Evolutionary conservation across 2,113 vertebrate species (phyloP), one percentile per base, ranked within the genome.

Genomic region (Megalops atlanticus): DNA sequence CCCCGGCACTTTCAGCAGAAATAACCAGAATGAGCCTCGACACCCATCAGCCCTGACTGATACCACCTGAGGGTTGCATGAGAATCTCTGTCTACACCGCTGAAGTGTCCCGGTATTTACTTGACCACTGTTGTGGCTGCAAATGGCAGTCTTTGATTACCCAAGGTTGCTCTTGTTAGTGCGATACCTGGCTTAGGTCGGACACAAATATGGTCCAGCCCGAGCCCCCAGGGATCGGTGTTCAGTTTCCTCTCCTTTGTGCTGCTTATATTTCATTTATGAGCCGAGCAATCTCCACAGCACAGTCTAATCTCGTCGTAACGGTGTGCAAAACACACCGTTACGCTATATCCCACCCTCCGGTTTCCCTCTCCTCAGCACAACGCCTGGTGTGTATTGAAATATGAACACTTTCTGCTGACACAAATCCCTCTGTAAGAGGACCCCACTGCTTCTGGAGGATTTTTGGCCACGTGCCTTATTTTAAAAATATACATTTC

Each of bases 401-500:
- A 83, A 76, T 80, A 77, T 83, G 79, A 83, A 78, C 77, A 70
- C 69, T 75, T 82, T 83, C 79, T 11, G 21, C 75, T 4, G 47
- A 83, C 75, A 82, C 74, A 85, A 82, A 85, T 86, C 76, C 64
- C 69, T 76, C 75, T 74, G 79, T 77, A 71, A 75, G 80, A 82
- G 80, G 64, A 82, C 71, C 82, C 78, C 18, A 78, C n/a, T 47
- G 24, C 81, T 77, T 80, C 77, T 68, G 58, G 68, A 68, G 76
- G 84, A 54, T 43, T 33, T 33, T 58, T 27, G 58, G 80, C 78
- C 40, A 68, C 79, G 43, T 82, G 52, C 40, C 68, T 35, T 38
- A 18, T 69, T 69, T 47, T 27, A 18, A 40, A 33, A 72, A 38
- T 27, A 79, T 33, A 2, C 15, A 47, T 74, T 58, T 64, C 36